A percentile compares a stretch with the other conserved stretches of the same genome.
These are phyloP conservation scores for Pseudocheirus occidentalis DNA, from an alignment of 2,797 vertebrate species.

Conservation along the genomic window DNA sequence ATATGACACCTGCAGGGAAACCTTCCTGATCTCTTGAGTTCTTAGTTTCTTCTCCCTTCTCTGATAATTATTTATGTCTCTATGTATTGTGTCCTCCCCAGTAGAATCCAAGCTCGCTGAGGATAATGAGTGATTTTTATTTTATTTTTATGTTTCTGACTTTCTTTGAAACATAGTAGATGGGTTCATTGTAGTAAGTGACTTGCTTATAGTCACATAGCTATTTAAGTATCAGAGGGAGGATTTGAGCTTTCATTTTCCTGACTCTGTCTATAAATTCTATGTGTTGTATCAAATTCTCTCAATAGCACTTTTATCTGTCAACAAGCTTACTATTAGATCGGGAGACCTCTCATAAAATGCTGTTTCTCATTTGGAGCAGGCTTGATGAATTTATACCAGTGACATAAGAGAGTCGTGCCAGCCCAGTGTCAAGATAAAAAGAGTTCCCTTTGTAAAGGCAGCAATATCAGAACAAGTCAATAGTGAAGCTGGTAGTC, in stretches of 20 bases:
- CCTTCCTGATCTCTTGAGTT: neutral
- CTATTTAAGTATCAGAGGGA: neutral
- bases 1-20: neutral
- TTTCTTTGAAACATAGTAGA: neutral
- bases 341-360: neutral
- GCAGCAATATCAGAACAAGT: neutral
- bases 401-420: neutral
- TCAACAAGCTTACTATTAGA: neutral
- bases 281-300: neutral
- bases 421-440: neutral
- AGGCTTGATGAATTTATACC: neutral
- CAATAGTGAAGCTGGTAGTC: neutral
- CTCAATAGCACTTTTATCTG: neutral
- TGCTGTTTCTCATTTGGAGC: neutral
- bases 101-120: neutral
- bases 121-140: neutral
- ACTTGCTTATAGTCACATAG: neutral
- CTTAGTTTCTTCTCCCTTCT: neutral
- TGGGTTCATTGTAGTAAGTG: neutral
- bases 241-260: neutral
- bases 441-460: neutral
- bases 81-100: neutral
- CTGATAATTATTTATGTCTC: neutral
- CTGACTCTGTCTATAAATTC: neutral
- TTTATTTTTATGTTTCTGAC: neutral